Evolutionary conservation across 2,113 vertebrate genomes (phyloP).

Genomic region (Cottus gobio): DNA sequence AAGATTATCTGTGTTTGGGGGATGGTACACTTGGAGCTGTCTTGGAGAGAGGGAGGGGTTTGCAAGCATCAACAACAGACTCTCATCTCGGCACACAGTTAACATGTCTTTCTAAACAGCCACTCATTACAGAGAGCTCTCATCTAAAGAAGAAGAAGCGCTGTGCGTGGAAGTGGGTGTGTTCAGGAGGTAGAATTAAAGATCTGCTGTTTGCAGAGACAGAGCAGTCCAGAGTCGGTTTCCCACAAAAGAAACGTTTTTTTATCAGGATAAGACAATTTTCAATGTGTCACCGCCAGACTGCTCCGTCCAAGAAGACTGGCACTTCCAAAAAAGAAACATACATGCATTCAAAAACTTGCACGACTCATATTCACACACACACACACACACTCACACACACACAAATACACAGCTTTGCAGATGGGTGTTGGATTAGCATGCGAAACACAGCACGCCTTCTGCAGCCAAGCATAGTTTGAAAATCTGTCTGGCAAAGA

Average conservation of each 20-base stretch:
- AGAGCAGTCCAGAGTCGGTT: constrained; percentile 58
- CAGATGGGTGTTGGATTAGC: constrained; percentile 44
- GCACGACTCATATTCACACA: constrained; percentile 36
- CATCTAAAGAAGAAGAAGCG: constrained; percentile 37
- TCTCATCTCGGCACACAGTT: constrained; percentile 47
- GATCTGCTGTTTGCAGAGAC: constrained; percentile 54
- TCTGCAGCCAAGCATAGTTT: constrained; percentile 36
- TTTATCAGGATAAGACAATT: neutral
- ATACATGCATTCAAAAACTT: constrained; percentile 37
- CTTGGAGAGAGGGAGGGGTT: constrained; percentile 61
- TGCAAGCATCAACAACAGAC: constrained; percentile 68
- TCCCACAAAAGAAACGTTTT: neutral
- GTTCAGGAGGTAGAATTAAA: constrained; percentile 54
- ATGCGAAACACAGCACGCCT: constrained; percentile 54
- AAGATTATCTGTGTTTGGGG: constrained; percentile 58
- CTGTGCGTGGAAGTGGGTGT: constrained; percentile 59
- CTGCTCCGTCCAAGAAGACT: constrained; percentile 41
- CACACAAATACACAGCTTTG: constrained; percentile 33
- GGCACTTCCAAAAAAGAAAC: constrained; percentile 30
- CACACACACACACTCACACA: constrained; percentile 25
- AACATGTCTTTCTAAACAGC: constrained; percentile 45
- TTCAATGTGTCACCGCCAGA: constrained; percentile 22
- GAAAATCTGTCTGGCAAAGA: constrained; percentile 40
- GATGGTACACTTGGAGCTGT: constrained; percentile 66
- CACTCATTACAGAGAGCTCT: constrained; percentile 48